Evolutionary conservation across 2,888 invertebrate genomes (phyloP).

Genomic region (Drosophila incognita): DNA sequence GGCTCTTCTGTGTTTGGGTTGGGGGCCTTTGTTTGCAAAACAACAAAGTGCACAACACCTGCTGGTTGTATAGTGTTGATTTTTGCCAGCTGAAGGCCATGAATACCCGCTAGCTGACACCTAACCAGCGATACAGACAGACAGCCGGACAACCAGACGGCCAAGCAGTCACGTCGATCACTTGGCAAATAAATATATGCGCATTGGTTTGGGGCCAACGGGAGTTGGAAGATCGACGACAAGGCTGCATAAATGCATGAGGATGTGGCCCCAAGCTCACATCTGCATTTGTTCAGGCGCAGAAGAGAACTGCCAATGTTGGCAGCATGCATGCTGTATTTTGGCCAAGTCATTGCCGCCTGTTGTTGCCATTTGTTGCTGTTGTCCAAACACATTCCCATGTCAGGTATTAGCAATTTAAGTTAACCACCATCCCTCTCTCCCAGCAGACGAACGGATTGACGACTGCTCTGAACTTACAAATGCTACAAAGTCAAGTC

Average conservation of each 20-base stretch:
- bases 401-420: constrained; percentile 80
- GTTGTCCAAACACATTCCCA: constrained; percentile 79
- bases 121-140: constrained; percentile 41
- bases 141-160: neutral
- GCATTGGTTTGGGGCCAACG: constrained; percentile 55
- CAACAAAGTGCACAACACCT: constrained; percentile 63
- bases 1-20: constrained; percentile 48
- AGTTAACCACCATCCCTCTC: constrained; percentile 44
- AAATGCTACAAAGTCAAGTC: constrained; percentile 30
- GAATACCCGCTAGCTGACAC: constrained; percentile 63
- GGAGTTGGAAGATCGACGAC: constrained; percentile 63
- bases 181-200: constrained; percentile 78
- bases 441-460: constrained; percentile 5
- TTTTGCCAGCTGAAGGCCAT: constrained; percentile 60
- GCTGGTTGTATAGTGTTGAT: constrained; percentile 55
- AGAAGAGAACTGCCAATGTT: constrained; percentile 53
- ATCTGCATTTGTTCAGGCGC: constrained; percentile 60
- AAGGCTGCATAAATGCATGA: constrained; percentile 79
- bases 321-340: constrained; percentile 52
- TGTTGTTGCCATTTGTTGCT: constrained; percentile 64
- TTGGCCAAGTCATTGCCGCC: constrained; percentile 77
- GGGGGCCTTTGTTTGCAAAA: constrained; percentile 49
- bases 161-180: constrained; percentile 68
- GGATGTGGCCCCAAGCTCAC: constrained; percentile 50
- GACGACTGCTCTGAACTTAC: constrained; percentile 24